Evolutionary conservation across 2,113 vertebrate genomes (phyloP), one percentile per base, ranked within the genome.

Genomic region (Entomyzon cyanotis): DNA sequence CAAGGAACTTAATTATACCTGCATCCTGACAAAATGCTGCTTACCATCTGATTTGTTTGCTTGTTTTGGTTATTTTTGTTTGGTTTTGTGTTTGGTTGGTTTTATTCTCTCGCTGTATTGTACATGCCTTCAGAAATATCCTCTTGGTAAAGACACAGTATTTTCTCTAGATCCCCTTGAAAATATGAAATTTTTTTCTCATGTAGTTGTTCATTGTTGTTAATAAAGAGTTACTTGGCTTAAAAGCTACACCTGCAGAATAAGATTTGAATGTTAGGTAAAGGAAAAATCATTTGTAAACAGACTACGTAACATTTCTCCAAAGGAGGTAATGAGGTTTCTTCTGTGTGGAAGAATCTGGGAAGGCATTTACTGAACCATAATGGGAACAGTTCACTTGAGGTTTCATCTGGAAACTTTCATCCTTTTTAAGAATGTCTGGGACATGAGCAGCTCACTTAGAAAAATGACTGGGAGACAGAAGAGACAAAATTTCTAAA

Each of bases 41-140:
- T 49, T 94, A 46, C 2, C 8, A 39, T 58, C 39, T 82, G 24
- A 65, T 35, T 77, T 63, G 4, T 23, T 76, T 53, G 1, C 3
- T 76, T 49, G 4, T 8, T 70, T 84, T 42, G 2, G 5, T 42
- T 42, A 47, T 37, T 90, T 77, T 84, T 42, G 10, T 77, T 42
- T 47, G 11, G 8, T 9, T 79, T 65, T 56, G 7, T 16, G 23
- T 42, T 52, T 64, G 4, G 1, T 20, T 35, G 2, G 0, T 37
- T 60, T 74, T 71, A 15, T 44, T 30, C 5, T 83, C 44, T 79
- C 44, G 10, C 16, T 30, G 3, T 52, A 15, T 25, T 52, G 41
- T 46, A 21, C n/a, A 74, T 71, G 11, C 8, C 7, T 37, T 23
- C 6, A 68, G 11, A 24, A 44, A 76, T 86, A 93, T 80, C 23